Evolutionary conservation across 1,140 invertebrate species (phyloP).

Genomic region (Euura lappo): DNA sequence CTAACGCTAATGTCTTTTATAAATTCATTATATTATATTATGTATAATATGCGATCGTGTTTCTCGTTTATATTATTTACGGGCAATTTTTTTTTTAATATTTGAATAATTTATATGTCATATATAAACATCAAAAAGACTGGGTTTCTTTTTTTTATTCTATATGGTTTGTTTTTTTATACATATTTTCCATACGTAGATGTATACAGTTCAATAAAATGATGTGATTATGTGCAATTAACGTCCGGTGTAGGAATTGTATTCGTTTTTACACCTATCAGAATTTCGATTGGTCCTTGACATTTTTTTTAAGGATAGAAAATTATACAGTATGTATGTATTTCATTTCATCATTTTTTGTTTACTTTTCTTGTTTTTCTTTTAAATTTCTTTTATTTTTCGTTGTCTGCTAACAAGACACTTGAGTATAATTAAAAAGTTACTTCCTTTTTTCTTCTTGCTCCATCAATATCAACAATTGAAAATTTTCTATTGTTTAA

Average conservation of each 20-base stretch:
- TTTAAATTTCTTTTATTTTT: conserved; percentile 23
- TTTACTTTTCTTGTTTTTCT: conserved; percentile 9
- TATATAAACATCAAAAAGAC: conserved; percentile 1
- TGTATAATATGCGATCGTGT: neutral
- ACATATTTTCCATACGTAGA: neutral
- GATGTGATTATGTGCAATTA: too few species aligned
- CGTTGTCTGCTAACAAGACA: conserved; percentile 48
- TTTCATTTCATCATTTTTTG: too few species aligned
- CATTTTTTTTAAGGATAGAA: neutral
- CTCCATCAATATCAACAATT: too few species aligned
- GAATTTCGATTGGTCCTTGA: neutral
- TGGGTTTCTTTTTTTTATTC: neutral
- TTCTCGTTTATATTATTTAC: too few species aligned
- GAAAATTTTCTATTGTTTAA: too few species aligned
- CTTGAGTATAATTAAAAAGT: conserved; percentile 12
- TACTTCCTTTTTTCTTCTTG: too few species aligned
- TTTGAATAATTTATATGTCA: neutral
- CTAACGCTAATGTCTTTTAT: conserved; percentile 50
- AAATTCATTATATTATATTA: conserved; percentile 23
- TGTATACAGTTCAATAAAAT: neutral
- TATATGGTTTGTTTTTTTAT: neutral
- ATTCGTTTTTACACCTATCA: neutral
- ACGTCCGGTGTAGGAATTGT: neutral
- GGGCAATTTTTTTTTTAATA: neutral
- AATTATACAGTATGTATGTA: neutral